These are phyloP conservation scores for Archivesica marissinica DNA, from an alignment of 1,140 invertebrate genomes.

Conservation along the genomic window DNA sequence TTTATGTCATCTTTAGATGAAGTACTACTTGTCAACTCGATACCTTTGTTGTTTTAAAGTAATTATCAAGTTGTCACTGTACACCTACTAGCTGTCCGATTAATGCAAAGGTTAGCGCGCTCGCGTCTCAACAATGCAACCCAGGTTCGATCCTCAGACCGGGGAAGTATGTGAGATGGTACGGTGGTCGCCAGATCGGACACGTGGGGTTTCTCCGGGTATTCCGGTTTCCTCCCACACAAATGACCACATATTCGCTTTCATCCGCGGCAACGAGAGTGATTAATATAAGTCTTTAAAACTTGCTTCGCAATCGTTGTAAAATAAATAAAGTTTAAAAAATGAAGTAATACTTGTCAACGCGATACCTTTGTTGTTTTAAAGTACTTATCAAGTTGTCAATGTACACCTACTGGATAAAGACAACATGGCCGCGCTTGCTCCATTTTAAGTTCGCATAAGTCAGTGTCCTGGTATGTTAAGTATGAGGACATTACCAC, in stretches of 20 bases:
- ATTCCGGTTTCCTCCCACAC: too few species aligned
- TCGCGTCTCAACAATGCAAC: too few species aligned
- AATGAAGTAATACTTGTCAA: background rate
- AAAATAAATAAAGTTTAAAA: too few species aligned
- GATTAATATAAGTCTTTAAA: too few species aligned
- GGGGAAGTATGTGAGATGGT: too few species aligned
- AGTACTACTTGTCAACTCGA: background rate
- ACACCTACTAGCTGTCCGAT: background rate
- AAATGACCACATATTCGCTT: too few species aligned
- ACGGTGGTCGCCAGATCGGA: too few species aligned
- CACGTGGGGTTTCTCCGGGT: too few species aligned
- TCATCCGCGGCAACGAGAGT: too few species aligned
- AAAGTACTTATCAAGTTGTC: background rate
- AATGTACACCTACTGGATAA: background rate
- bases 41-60: background rate
- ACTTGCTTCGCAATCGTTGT: too few species aligned
- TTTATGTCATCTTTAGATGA: background rate
- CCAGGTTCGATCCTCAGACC: too few species aligned
- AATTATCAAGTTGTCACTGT: background rate
- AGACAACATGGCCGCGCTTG: background rate
- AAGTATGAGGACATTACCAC: conserved; percentile 20
- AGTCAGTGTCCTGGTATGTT: background rate
- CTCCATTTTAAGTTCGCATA: background rate
- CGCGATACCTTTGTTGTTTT: background rate
- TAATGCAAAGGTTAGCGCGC: too few species aligned